Evolutionary conservation across 2,113 vertebrate species (phyloP).

Genomic region (Butorides virescens): DNA sequence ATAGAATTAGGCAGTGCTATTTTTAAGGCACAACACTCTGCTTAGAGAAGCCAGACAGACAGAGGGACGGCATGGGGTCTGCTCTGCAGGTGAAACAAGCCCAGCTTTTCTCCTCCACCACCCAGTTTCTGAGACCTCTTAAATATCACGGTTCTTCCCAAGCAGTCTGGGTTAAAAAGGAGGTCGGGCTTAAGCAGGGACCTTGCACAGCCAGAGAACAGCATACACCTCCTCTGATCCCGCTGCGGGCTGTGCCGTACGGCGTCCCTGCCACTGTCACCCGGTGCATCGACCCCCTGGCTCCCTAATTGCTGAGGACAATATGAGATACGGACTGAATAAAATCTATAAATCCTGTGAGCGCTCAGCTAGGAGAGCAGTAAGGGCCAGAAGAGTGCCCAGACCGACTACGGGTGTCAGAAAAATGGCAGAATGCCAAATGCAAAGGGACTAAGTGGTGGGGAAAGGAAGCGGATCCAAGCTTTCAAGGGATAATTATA

Average conservation of each 20-base stretch:
- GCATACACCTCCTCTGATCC: background rate
- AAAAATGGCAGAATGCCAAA: background rate
- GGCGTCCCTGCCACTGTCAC: background rate
- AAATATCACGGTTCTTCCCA: rapidly evolving
- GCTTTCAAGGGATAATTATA: background rate
- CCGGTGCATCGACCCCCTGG: too few species aligned
- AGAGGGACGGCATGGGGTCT: too few species aligned
- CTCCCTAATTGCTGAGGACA: background rate
- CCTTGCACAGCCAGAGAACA: background rate
- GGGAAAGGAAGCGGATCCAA: background rate
- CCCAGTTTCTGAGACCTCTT: background rate
- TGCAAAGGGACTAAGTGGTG: background rate
- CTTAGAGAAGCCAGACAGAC: background rate
- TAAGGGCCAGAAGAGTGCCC: background rate
- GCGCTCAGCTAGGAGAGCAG: background rate
- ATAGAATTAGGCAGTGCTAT: background rate
- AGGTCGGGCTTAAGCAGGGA: background rate
- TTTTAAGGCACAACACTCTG: background rate
- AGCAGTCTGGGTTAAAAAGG: background rate
- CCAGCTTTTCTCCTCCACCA: background rate
- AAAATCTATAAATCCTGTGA: background rate
- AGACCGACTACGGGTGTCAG: rapidly evolving
- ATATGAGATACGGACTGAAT: background rate
- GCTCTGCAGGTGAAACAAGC: rapidly evolving
- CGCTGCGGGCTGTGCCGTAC: background rate